Conservation (phyloP, 92 coral and sea anemone genomes). For the Pocillopora meandrina region DNA sequence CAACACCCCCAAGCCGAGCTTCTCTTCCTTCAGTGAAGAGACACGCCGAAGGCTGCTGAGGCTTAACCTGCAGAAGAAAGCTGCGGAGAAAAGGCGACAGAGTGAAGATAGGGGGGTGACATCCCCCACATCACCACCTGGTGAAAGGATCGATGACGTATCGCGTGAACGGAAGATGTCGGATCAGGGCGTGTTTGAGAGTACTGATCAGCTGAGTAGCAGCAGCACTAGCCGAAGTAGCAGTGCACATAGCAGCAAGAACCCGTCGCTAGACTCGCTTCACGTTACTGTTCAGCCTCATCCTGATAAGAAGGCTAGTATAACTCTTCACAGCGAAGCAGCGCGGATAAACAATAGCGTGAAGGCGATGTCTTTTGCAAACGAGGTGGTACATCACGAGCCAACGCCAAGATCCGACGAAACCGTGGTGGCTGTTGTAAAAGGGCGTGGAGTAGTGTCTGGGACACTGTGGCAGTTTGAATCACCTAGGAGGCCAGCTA, state of each 20-base stretch:
- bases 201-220: slow-evolving; percentile 71
- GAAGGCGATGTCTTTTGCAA: slow-evolving; percentile 12
- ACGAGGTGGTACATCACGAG: slow-evolving; percentile 2
- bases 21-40: slow-evolving; percentile 85
- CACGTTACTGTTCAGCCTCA: slow-evolving; percentile 54
- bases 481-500: slow-evolving; percentile 77
- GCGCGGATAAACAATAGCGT: slow-evolving; percentile 8
- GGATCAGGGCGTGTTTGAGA: slow-evolving; percentile 64
- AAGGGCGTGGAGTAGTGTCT: slow-evolving; percentile 77
- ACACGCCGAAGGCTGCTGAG: slow-evolving; percentile 82
- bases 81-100: slow-evolving; percentile 88
- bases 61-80: slow-evolving; percentile 88
- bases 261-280: slow-evolving; percentile 83
- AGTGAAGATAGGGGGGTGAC: slow-evolving; percentile 42
- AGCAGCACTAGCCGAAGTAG: slow-evolving; percentile 80
- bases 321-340: slow-evolving; percentile 22
- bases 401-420: slow-evolving; percentile 39
- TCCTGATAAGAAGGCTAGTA: slow-evolving; percentile 17
- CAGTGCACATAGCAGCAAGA: slow-evolving; percentile 84
- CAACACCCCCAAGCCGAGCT: slow-evolving; percentile 56
- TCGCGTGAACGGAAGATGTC: slow-evolving; percentile 50
- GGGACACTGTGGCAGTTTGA: slow-evolving; percentile 57
- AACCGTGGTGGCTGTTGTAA: slow-evolving; percentile 69
- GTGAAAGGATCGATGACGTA: slow-evolving; percentile 32
- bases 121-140: slow-evolving; percentile 9